Evolutionary conservation across 2,888 invertebrate genomes (phyloP).

Genomic region (Eudasyphora cyanicolor): DNA sequence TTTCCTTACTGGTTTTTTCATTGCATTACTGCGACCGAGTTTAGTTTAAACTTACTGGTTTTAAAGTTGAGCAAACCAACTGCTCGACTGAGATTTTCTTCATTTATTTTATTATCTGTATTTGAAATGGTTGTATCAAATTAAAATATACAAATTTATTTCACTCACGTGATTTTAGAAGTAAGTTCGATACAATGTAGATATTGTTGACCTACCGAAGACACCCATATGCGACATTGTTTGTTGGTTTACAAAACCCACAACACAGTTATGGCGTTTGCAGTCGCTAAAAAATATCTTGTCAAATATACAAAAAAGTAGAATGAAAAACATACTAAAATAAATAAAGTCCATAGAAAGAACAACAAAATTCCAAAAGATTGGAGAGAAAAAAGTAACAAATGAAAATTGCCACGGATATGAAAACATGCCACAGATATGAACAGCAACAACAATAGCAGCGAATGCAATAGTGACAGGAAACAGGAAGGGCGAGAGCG

Average conservation of each 20-base stretch:
- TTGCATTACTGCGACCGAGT: no score
- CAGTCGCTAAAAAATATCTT: neutral
- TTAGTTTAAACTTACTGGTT: no score
- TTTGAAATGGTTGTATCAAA: no score
- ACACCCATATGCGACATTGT: neutral
- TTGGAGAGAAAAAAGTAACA: neutral
- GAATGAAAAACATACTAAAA: neutral
- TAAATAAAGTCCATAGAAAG: neutral
- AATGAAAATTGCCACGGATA: slow-evolving; percentile 3
- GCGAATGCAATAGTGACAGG: neutral
- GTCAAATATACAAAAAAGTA: neutral
- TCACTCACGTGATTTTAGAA: no score
- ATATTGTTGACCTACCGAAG: neutral
- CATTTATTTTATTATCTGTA: no score
- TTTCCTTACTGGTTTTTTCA: no score
- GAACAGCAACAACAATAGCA: neutral
- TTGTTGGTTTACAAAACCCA: neutral
- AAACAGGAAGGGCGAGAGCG: neutral
- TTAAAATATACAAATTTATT: no score
- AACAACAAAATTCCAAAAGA: neutral
- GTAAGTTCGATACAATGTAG: no score
- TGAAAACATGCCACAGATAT: slow-evolving; percentile 12
- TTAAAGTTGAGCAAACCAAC: no score
- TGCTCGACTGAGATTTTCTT: no score
- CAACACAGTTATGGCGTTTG: neutral